A percentile compares a stretch with the other conserved stretches of the same genome.
phyloP scores from a whole-genome alignment of 2,113 vertebrate genomes.

The Henicopernis longicauda region DNA sequence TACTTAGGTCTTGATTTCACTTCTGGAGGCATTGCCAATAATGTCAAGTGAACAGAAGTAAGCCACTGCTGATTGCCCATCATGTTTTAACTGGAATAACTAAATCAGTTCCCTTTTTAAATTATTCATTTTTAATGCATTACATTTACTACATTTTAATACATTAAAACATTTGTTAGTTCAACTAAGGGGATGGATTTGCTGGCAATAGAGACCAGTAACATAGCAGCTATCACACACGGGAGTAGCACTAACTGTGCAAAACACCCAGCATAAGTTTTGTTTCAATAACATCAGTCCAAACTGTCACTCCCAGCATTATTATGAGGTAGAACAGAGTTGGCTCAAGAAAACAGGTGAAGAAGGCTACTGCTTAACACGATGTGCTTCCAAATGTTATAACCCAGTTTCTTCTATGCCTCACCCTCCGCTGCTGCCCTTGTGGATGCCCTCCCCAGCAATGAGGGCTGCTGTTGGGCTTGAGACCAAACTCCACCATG shows the following conservation, averaged over 20 bases:
- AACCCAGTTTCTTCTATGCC: neutral
- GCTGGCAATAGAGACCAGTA: neutral
- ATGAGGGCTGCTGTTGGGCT: neutral
- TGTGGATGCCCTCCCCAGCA: neutral
- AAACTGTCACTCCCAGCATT: neutral
- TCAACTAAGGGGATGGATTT: neutral
- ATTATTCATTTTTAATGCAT: neutral
- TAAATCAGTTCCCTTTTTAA: neutral
- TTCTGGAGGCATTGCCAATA: neutral
- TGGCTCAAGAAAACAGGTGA: neutral
- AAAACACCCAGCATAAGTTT: neutral
- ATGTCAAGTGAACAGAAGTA: neutral
- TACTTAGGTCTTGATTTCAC: neutral
- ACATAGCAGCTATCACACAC: accelerated
- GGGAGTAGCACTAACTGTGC: no score
- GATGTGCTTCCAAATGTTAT: neutral
- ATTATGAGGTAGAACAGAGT: neutral
- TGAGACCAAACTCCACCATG: accelerated
- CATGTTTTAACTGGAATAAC: neutral
- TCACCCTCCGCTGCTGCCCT: neutral
- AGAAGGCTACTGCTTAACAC: neutral
- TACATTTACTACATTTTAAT: neutral
- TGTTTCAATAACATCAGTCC: neutral
- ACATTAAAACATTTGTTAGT: neutral
- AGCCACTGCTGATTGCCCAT: neutral